These are phyloP conservation scores for Agrenia bidenticulata DNA, from an alignment of 2,888 invertebrate genomes.

Conservation along the genomic window DNA sequence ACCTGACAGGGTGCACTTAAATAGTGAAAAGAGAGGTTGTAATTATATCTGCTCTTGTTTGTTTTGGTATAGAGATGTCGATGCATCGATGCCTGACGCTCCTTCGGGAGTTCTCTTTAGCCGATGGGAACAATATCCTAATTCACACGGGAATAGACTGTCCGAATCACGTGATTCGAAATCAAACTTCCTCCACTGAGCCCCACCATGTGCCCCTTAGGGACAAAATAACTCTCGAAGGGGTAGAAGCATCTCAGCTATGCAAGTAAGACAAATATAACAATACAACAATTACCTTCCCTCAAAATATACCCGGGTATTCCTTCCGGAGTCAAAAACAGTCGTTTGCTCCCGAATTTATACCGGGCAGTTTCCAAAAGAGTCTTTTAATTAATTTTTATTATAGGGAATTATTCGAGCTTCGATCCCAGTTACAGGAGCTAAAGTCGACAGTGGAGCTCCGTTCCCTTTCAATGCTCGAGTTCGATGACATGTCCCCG, in stretches of 20 bases:
- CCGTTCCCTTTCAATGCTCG: conserved; percentile 46
- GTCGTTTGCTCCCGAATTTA: too few relatives aligned
- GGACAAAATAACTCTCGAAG: conserved; percentile 53
- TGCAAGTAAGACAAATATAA: conserved; percentile 53
- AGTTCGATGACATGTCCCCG: conserved; percentile 48
- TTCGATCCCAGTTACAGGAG: conserved; percentile 51
- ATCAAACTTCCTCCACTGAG: conserved; percentile 34
- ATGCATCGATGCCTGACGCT: conserved; percentile 54
- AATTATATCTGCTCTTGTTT: too few relatives aligned
- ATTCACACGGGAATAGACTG: conserved; percentile 54
- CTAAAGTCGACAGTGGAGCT: conserved; percentile 51
- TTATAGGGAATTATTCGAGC: conserved; percentile 53
- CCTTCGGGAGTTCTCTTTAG: conserved; percentile 54
- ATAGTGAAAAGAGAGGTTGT: too few relatives aligned
- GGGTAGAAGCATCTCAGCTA: conserved; percentile 54
- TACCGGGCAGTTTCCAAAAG: too few relatives aligned
- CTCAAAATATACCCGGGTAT: too few relatives aligned
- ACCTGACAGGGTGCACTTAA: too few relatives aligned
- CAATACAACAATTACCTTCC: too few relatives aligned
- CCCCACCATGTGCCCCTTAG: conserved; percentile 52
- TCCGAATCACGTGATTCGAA: conserved; percentile 42
- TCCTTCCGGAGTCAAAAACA: too few relatives aligned
- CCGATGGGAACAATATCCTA: conserved; percentile 53
- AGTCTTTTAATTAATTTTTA: too few relatives aligned
- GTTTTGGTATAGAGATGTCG: conserved; percentile 54